Base-by-base conservation (phyloP, 1,140 invertebrate species). In the Charaxes varanes region DNA sequence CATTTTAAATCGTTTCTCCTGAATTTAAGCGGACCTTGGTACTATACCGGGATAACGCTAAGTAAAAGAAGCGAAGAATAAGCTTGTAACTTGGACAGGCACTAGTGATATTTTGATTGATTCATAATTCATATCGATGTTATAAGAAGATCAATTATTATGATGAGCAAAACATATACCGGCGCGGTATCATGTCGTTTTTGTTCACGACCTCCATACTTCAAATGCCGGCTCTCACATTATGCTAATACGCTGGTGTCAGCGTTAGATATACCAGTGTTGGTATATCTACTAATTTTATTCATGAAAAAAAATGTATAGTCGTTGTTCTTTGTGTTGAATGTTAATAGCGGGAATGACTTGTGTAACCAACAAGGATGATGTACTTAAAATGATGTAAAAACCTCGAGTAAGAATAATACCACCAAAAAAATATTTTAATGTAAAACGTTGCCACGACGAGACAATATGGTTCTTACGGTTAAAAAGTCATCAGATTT, bases 41-140 rank as follows among this genome's bases (percentile, higher is more conserved):
- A n/a, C n/a, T n/a, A n/a, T n/a, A n/a, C n/a, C n/a, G n/a, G n/a
- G n/a, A n/a, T n/a, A n/a, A n/a, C n/a, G 15, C 2, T 4, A 17
- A 40, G 12, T 28, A 24, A n/a, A 24, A 4, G 22, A 10, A 2
- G 22, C 22, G 10, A 24, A 10, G 7, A 26, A 6, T 10, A 26
- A 30, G 4, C 45, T 53, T 41, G 14, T 58, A 14, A 51, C 46
- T 53, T 43, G 31, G 0, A 43, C 62, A 36, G 6, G 17, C 28
- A 35, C 24, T 62, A 67, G 62, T 58, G 59, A 62, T 69, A 72
- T 66, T 70, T 70, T 71, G 69, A 77, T 77, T 57, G 67, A 69
- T 63, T 53, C 62, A 58, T 66, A 62, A 66, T 65, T 62, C 52
- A 69, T 72, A 69, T 64, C 61, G 52, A 66, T 55, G 47, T 46